phyloP scores from a whole-genome alignment of 2,113 vertebrate genomes.

The Tetrao urogallus region DNA sequence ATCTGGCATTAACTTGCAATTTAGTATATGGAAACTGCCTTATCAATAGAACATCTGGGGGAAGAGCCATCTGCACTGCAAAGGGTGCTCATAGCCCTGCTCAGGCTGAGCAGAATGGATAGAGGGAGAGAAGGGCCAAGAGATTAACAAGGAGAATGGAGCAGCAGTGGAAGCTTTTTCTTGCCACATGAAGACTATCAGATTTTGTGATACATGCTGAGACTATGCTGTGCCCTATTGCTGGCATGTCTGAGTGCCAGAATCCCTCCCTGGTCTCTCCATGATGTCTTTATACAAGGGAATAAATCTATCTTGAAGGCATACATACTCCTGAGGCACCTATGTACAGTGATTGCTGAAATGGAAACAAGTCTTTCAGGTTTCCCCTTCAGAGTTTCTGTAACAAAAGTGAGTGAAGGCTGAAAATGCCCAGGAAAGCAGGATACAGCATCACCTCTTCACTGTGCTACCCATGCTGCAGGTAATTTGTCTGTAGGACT shows the following conservation, averaged over 20 bases:
- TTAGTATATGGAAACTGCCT: slow-evolving; percentile 28
- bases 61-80: slow-evolving; percentile 21
- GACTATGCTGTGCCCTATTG: neutral
- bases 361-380: neutral
- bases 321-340: neutral
- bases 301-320: neutral
- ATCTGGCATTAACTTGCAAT: slow-evolving; percentile 44
- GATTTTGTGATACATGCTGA: neutral
- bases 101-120: neutral
- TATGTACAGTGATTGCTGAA: neutral
- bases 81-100: neutral
- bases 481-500: neutral
- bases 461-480: neutral
- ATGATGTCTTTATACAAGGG: neutral
- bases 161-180: neutral
- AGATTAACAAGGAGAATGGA: neutral
- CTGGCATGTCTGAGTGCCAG: neutral
- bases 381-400: neutral
- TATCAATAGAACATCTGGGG: slow-evolving; percentile 52
- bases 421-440: neutral
- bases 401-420: neutral
- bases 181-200: neutral
- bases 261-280: neutral
- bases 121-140: neutral
- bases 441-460: neutral